Conservation (phyloP, 2,888 invertebrate genomes). For the Rhaphigaster nebulosa region DNA sequence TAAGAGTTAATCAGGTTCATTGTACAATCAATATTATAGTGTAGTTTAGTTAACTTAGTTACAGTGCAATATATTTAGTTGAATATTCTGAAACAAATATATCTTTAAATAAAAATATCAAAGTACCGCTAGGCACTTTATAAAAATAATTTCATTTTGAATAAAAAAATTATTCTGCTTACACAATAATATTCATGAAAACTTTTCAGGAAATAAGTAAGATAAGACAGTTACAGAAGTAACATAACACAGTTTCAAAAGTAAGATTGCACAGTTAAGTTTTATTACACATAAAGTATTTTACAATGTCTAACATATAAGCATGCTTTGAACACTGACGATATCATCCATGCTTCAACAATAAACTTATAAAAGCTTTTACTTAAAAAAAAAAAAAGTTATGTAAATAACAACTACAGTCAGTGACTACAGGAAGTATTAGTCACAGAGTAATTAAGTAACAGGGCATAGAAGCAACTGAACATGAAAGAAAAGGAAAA, state of each 20-base stretch:
- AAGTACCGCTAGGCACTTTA: not conserved
- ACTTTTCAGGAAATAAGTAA: not conserved
- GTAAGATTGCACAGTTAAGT: not conserved
- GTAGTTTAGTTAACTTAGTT: not conserved
- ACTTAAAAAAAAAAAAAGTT: slow-evolving; percentile 29
- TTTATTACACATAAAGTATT: slow-evolving; percentile 24
- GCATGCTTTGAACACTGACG: slow-evolving; percentile 41
- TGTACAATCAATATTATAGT: not conserved
- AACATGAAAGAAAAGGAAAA: slow-evolving; percentile 23
- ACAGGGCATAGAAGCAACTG: slow-evolving; percentile 4
- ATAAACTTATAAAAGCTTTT: slow-evolving; percentile 43
- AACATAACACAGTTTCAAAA: not conserved
- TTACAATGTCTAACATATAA: slow-evolving; percentile 45
- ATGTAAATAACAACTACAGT: slow-evolving; percentile 30
- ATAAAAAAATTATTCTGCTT: not conserved
- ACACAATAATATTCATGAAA: not conserved
- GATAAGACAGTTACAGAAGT: not conserved
- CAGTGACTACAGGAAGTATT: slow-evolving; percentile 43
- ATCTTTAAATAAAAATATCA: not conserved
- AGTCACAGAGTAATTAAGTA: not conserved
- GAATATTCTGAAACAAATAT: slow-evolving; percentile 14
- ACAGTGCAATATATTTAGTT: not conserved
- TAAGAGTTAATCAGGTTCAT: no score
- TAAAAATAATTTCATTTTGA: not conserved
- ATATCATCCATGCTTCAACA: slow-evolving; percentile 41